Evolutionary conservation across 92 coral and sea anemone genomes (phyloP).

Genomic region (Porites divaricata): DNA sequence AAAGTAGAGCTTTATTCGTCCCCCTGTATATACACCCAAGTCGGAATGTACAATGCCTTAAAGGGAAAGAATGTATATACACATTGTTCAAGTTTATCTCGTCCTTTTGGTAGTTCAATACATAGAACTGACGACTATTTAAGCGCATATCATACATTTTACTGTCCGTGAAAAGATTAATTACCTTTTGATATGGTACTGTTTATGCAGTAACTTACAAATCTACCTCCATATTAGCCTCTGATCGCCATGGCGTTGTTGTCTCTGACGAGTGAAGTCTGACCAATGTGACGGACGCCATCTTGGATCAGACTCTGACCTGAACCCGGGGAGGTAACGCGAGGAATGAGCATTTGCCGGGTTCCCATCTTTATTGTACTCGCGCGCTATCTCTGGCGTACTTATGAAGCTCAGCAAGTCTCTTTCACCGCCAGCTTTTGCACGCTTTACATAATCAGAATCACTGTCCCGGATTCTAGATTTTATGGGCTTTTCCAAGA

Average conservation of each 20-base stretch:
- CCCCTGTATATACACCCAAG: background rate
- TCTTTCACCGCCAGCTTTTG: conserved; percentile 79
- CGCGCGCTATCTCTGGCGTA: conserved; percentile 48
- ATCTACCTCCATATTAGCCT: conserved; percentile 37
- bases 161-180: background rate
- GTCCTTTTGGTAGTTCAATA: background rate
- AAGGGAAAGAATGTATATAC: background rate
- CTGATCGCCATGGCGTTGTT: conserved; percentile 26
- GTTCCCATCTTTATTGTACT: conserved; percentile 23
- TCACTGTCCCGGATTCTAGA: conserved; percentile 49
- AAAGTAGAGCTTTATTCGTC: background rate
- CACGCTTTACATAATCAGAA: conserved; percentile 70
- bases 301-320: conserved; percentile 62
- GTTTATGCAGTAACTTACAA: background rate
- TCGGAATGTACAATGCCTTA: background rate
- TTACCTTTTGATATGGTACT: background rate
- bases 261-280: conserved; percentile 45
- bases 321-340: conserved; percentile 47
- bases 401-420: conserved; percentile 58
- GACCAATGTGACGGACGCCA: conserved; percentile 79
- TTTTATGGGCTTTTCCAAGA: conserved; percentile 31
- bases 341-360: conserved; percentile 31
- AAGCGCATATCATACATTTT: background rate
- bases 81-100: background rate
- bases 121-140: background rate